Conservation (phyloP, 1,140 invertebrate genomes). For the Bemisia tabaci region DNA sequence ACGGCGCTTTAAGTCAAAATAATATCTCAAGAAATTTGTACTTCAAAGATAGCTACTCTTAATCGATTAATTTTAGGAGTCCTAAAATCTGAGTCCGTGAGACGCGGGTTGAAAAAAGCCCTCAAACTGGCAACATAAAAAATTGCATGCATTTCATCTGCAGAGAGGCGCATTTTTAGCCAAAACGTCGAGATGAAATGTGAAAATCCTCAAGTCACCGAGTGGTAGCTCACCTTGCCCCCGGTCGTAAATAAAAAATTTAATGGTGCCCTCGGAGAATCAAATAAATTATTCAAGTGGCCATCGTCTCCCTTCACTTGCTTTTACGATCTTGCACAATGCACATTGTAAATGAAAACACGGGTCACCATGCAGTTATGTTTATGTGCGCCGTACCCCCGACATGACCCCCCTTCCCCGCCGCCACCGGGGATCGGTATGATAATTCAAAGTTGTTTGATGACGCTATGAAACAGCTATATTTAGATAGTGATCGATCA, state of each 20-base stretch:
- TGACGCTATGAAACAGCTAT: not conserved
- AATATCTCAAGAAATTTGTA: too few species aligned
- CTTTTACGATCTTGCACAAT: not conserved
- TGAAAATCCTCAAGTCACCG: too few species aligned
- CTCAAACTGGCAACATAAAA: too few species aligned
- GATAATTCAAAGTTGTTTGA: not conserved
- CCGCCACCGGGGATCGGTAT: not conserved
- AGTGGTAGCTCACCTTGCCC: not conserved
- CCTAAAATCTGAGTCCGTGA: too few species aligned
- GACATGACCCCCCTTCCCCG: too few species aligned
- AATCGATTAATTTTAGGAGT: too few species aligned
- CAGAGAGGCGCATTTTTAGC: too few species aligned
- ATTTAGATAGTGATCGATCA: not conserved
- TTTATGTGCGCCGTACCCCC: not conserved
- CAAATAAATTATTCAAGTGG: not conserved
- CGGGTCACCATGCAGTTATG: not conserved
- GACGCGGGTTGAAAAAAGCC: too few species aligned
- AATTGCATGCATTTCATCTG: too few species aligned
- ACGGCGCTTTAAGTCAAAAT: too few species aligned
- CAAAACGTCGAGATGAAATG: too few species aligned
- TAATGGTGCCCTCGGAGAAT: not conserved
- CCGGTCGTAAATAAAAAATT: not conserved
- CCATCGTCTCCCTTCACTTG: not conserved
- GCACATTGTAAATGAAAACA: not conserved
- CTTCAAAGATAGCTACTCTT: too few species aligned